Evolutionary conservation across 2,113 vertebrate species (phyloP), one percentile per base, ranked within the genome.

Genomic region (Pitta sordida): DNA sequence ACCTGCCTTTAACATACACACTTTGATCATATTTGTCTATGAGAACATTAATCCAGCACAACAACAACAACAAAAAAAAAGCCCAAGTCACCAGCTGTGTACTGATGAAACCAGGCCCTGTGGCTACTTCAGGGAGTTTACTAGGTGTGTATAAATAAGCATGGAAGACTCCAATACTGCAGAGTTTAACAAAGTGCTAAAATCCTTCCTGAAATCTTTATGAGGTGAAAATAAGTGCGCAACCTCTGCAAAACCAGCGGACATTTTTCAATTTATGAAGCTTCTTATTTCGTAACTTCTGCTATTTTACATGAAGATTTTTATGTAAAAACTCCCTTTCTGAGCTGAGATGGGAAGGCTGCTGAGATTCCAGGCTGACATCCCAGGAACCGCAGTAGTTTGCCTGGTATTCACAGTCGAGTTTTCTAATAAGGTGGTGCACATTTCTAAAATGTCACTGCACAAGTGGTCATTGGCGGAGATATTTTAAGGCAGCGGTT

Each of bases 361-460:
- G 67, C 36, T 71, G 56, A 51, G 65, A 83, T 81, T 88, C 79
- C 52, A 53, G 90, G 67, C 86, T 88, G 85, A 73, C 53, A 78
- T 86, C 76, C 76, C 70, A 27, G 49, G 62, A 88, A 52, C 69
- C 8, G 1, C 83, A 94, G 43, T 4, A 68, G 64, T 76, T 88
- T 71, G 86, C 46, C 82, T 94, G 83, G 43, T 67, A 89, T 84
- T 91, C 83, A 34, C 39, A 79, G 76, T 27, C 0, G 2, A 69
- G 48, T 94, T 93, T 91, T 81, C 77, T 92, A 78, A 89, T 71
- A 58, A 81, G 67, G 46, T 23, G 1, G 63, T 70, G 52, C 63
- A 59, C 48, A 62, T 86, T 88, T 92, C 82, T 64, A 83, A 88
- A 94, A 85, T 88, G 90, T 80, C 91, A 92, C 49, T 92, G 84